Evolutionary conservation across 2,113 vertebrate species (phyloP), one percentile per base, ranked within the genome.

Genomic region (Gobiocypris rarus): DNA sequence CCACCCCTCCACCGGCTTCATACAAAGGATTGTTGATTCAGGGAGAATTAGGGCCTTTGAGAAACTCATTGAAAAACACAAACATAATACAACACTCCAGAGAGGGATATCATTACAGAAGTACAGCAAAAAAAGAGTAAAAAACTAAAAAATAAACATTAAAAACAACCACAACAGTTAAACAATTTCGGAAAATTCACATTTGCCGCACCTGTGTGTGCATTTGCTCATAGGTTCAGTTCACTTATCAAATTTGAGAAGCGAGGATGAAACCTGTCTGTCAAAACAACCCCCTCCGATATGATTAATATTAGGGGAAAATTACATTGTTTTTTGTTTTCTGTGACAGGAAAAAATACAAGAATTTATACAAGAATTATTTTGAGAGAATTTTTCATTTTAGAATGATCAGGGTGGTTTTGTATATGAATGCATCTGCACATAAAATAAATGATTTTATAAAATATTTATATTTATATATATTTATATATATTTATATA

Each of bases 41-140:
- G 83, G 86, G 87, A 82, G 84, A 89, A 89, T 88, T 88, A 87
- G 63, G 26, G 48, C 78, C 89, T 82, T 89, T 77, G 82, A 81
- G 56, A 50, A 50, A 65, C 22, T 59, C 54, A 54, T 73, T 65
- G 79, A 54, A 86, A 54, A 88, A 85, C 88, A 87, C 79, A 84
- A 70, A 78, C 82, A 69, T 28, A 85, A 79, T 75, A 76, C 76
- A 89, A 86, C 83, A 82, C 43, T 74, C 87, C 52, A 67, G 71
- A 83, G 88, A 86, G 84, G n/a, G 10, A 38, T 69, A 45, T 85
- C 65, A 86, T 87, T 89, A 86, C 67, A 61, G 52, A 48, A 89
- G 83, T 75, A 86, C 85, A 79, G 52, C 2, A 67, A 50, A 71
- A 87, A 85, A 83, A n/a, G n/a, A n/a, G n/a, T n/a, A n/a, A n/a